Evolutionary conservation across 30 jellyfish, hydroid and myxozoan species (phyloP).

Genomic region (Hydractinia symbiolongicarpus): DNA sequence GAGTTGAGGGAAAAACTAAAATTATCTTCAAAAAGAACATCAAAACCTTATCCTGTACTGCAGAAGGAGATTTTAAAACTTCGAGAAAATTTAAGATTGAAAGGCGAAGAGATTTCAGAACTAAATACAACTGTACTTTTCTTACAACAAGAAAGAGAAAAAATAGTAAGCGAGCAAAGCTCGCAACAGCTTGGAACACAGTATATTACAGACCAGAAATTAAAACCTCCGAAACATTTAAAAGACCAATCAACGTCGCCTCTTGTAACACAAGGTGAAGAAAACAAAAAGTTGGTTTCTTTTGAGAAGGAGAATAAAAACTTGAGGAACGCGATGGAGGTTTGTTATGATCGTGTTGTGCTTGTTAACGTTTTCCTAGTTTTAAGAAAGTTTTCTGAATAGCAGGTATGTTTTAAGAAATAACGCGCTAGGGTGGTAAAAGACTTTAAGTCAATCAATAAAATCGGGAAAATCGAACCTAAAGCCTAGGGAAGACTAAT

Average conservation of each 20-base stretch:
- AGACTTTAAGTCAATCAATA: too few species aligned
- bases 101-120: constrained; percentile 21
- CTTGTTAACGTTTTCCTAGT: too few species aligned
- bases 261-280: background rate
- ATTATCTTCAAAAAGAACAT: background rate
- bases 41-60: background rate
- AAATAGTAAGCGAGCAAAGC: background rate
- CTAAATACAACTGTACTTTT: constrained; percentile 11
- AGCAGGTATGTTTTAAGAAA: too few species aligned
- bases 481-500: too few species aligned
- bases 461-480: too few species aligned
- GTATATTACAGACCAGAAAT: background rate
- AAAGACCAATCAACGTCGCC: constrained; percentile 17
- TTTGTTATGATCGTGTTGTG: too few species aligned
- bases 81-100: constrained; percentile 3
- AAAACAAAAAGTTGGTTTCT: background rate
- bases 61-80: constrained; percentile 1
- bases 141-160: constrained; percentile 26
- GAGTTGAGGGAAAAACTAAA: background rate
- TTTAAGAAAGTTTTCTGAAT: too few species aligned
- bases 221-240: background rate
- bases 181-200: too few species aligned
- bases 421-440: too few species aligned
- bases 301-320: constrained; percentile 3
- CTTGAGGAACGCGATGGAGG: too few species aligned